Evolutionary conservation across 2,113 vertebrate species (phyloP).

Genomic region (Alaudala cheleensis): DNA sequence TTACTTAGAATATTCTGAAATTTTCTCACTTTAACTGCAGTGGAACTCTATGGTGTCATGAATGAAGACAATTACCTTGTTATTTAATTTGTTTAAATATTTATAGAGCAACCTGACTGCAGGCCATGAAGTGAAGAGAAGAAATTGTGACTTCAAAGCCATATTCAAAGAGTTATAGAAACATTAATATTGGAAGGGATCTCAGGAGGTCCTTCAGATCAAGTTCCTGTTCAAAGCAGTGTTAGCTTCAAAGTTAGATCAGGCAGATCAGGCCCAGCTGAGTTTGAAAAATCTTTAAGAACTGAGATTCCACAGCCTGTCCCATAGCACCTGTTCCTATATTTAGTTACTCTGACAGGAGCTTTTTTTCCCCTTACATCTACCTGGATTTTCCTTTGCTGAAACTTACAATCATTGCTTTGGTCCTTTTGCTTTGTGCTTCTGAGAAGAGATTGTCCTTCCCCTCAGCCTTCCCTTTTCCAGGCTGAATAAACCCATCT

Average conservation of each 20-base stretch:
- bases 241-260: not conserved
- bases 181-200: not conserved
- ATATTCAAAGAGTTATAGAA: not conserved
- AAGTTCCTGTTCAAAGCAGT: not conserved
- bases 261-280: not conserved
- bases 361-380: not conserved
- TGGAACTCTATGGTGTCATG: not conserved
- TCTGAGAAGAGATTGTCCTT: not conserved
- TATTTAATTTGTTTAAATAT: not conserved
- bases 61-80: not conserved
- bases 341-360: not conserved
- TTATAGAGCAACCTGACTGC: not conserved
- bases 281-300: not conserved
- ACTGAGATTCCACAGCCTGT: not conserved
- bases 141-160: not conserved
- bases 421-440: not conserved
- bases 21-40: not conserved
- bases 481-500: not conserved
- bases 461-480: not conserved
- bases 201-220: not conserved
- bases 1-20: not conserved
- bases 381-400: not conserved
- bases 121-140: not conserved
- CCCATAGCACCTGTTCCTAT: not conserved
- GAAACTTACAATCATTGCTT: not conserved